A percentile compares a stretch with the other conserved stretches of the same genome.
These are phyloP conservation scores for Amblyjoppa fuscipennis DNA, from an alignment of 2,888 invertebrate species.

Conservation along the genomic window DNA sequence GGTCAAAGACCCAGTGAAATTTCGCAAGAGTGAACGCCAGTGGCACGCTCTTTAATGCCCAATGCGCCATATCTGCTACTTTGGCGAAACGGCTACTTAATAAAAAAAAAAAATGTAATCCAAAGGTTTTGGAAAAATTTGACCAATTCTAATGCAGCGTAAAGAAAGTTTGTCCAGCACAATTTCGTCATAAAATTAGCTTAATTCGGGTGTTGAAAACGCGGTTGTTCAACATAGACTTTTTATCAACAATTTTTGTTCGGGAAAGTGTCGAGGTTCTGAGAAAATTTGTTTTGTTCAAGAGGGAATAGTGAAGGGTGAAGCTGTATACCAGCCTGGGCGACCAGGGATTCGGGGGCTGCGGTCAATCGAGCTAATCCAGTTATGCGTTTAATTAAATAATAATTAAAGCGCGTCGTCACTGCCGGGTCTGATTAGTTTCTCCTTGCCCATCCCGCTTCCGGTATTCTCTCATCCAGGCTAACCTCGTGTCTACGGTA, in stretches of 20 bases:
- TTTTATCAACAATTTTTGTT: not conserved
- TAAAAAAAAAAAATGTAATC: not conserved
- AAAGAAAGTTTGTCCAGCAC: too few species aligned
- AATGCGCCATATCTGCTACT: too few species aligned
- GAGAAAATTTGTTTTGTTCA: not conserved
- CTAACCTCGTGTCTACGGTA: conserved; percentile 7
- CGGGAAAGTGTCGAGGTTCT: not conserved
- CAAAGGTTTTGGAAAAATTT: too few species aligned
- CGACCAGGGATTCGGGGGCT: conserved; percentile 7
- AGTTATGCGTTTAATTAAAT: conserved; percentile 30
- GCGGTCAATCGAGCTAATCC: conserved; percentile 36
- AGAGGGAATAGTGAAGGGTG: not conserved
- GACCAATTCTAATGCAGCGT: too few species aligned
- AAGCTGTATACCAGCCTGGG: not conserved
- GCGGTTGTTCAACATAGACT: not conserved
- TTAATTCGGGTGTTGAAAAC: not conserved
- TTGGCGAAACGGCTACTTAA: too few species aligned
- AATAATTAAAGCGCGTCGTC: conserved; percentile 35
- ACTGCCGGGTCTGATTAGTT: conserved; percentile 42
- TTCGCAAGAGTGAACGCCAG: not conserved
- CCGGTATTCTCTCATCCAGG: not conserved
- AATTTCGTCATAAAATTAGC: not conserved
- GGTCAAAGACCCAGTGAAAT: conserved; percentile 46
- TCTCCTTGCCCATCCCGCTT: not conserved
- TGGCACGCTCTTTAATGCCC: not conserved